phyloP scores from a whole-genome alignment of 2,113 vertebrate species.

The Cyanoliseus patagonus region DNA sequence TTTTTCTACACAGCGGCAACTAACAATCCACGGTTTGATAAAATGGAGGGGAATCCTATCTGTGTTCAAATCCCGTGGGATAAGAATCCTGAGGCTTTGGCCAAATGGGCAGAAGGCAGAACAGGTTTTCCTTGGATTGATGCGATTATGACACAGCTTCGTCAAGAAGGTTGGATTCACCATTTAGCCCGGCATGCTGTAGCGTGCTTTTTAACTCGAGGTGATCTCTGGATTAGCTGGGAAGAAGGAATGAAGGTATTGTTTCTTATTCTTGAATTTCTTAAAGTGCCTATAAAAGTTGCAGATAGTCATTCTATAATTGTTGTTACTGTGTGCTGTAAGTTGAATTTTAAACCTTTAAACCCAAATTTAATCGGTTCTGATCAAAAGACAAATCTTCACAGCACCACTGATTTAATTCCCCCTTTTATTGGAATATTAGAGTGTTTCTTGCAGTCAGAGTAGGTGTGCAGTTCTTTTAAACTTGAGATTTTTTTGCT shows the following conservation, averaged over 20 bases:
- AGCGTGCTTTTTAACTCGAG: slow-evolving; percentile 93
- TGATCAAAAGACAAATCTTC: not conserved
- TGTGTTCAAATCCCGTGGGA: slow-evolving; percentile 98
- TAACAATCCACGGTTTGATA: slow-evolving; percentile 95
- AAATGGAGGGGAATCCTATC: slow-evolving; percentile 96
- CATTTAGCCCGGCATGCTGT: slow-evolving; percentile 96
- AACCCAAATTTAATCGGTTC: not conserved
- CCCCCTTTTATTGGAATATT: not conserved
- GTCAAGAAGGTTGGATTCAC: slow-evolving; percentile 98
- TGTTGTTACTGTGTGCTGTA: not conserved
- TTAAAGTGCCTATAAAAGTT: not conserved
- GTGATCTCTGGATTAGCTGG: slow-evolving; percentile 97
- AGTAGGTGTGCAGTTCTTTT: not conserved
- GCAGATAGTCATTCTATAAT: not conserved
- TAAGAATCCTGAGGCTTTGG: slow-evolving; percentile 91
- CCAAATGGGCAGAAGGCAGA: slow-evolving; percentile 95
- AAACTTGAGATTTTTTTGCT: not conserved
- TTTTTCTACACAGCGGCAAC: slow-evolving; percentile 96
- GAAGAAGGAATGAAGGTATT: slow-evolving; percentile 96
- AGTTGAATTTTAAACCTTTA: not conserved
- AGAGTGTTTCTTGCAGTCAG: not conserved
- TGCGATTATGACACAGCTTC: slow-evolving; percentile 97
- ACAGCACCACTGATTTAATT: not conserved
- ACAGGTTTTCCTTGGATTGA: slow-evolving; percentile 99
- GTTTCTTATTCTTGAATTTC: not conserved